These are phyloP conservation scores for Calameuta filiformis DNA, from an alignment of 2,888 invertebrate species.

Conservation along the genomic window DNA sequence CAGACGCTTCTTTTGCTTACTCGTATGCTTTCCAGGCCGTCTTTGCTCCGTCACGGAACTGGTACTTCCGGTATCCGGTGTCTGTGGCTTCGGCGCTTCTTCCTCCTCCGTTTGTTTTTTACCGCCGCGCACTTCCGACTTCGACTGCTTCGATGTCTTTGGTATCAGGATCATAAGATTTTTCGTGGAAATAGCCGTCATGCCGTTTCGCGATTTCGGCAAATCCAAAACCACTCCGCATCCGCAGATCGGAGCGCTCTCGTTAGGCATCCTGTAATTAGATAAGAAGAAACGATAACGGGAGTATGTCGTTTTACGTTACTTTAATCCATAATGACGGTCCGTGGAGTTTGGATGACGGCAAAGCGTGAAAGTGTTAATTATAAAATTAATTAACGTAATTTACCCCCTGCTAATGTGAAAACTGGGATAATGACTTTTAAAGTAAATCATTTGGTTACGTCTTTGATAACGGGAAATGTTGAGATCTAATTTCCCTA, in stretches of 20 bases:
- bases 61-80: constrained; percentile 48
- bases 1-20: constrained; percentile 51
- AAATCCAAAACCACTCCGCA: constrained; percentile 52
- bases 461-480: too few relatives aligned
- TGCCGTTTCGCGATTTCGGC: constrained; percentile 47
- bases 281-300: too few relatives aligned
- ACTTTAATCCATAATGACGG: too few relatives aligned
- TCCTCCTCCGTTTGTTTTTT: constrained; percentile 36
- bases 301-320: too few relatives aligned
- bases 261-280: constrained; percentile 53
- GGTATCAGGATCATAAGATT: constrained; percentile 49
- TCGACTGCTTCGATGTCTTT: constrained; percentile 42
- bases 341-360: too few relatives aligned
- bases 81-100: constrained; percentile 35
- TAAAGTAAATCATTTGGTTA: not conserved
- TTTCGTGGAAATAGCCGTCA: constrained; percentile 39
- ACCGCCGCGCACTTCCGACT: constrained; percentile 40
- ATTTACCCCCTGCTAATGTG: not conserved
- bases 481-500: too few relatives aligned
- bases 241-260: constrained; percentile 50
- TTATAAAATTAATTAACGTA: too few relatives aligned
- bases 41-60: constrained; percentile 49
- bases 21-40: constrained; percentile 39
- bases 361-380: too few relatives aligned
- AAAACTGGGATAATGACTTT: not conserved